Evolutionary conservation across 2,113 vertebrate species (phyloP).

Genomic region (Hylia prasina): DNA sequence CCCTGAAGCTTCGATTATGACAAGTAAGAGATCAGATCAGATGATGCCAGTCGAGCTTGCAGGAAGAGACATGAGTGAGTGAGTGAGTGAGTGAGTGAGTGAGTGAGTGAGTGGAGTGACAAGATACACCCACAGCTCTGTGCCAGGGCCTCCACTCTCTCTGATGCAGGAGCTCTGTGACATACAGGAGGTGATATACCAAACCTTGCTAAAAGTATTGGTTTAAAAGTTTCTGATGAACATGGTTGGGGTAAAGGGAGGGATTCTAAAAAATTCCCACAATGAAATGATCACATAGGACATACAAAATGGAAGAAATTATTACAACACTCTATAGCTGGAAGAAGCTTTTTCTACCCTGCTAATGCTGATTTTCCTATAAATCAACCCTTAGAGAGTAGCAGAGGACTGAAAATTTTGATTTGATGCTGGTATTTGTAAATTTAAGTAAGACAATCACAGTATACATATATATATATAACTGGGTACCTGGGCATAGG

Average conservation of each 20-base stretch:
- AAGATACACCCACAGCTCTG: background rate
- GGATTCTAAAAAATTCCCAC: background rate
- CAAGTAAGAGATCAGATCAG: background rate
- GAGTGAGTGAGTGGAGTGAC: background rate
- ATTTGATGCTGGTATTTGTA: background rate
- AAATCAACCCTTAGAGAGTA: background rate
- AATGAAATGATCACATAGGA: background rate
- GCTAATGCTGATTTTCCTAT: background rate
- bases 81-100: background rate
- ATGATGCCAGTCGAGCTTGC: background rate
- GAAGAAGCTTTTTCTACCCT: background rate
- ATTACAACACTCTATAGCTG: background rate
- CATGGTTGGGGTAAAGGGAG: background rate
- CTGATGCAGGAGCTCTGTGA: accelerated
- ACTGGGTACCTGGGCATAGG: accelerated
- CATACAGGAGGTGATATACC: background rate
- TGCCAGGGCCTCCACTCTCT: accelerated
- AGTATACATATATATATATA: background rate
- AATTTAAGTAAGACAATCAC: background rate
- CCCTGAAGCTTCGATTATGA: background rate
- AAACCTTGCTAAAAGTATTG: background rate
- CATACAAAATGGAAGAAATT: background rate
- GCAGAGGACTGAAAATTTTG: background rate
- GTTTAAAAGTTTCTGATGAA: background rate
- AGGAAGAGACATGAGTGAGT: background rate